Base-by-base conservation (phyloP, 1,140 invertebrate genomes). In the Sarcophaga peregrina region DNA sequence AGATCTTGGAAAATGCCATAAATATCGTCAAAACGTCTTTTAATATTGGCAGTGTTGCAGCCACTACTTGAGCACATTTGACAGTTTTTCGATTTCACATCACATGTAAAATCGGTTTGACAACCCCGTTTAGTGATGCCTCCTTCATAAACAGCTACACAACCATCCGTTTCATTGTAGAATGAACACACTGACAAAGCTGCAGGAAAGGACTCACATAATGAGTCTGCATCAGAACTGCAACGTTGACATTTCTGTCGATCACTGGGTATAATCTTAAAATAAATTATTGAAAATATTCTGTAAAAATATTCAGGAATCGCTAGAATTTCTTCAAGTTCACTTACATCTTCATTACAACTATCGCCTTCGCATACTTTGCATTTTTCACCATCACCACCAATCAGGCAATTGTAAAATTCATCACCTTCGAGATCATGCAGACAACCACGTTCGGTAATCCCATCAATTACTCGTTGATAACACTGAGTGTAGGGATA, bases 41-140 rank as follows among this genome's bases (percentile, higher is more conserved):
- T 82, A n/a, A 90, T 75, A 54, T 90, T 83, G 9, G 85, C 45
- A 0, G 85, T 86, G 85, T 90, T 90, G 83, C 88, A 90, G 8
- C 84, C 84, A 13, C 54, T 80, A 0, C 83, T 85, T 0, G 48
- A 84, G 83, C 88, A 90, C 15, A 85, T 72, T 9, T 87, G 47
- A 37, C 88, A 89, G 62, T 85, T 85, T 48, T 85, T 85, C 3
- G 85, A 82, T 3, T 85, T 80, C 52, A 83, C 76, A 46, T 84
- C 84, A 68, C 88, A 90, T 17, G 85, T 11, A 20, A 89, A 10
- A 15, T 88, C 85, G 37, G 83, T 85, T 62, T 37, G 81, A 80
- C 88, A 90, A 15, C 88, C 87, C 10, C 88, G 86, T 47, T 78
- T 72, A 0, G 88, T 62, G 7, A 85, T 80, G 13, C 80, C 83